Conservation (phyloP, 2,113 vertebrate genomes). For the Triplophysa dalaica region DNA sequence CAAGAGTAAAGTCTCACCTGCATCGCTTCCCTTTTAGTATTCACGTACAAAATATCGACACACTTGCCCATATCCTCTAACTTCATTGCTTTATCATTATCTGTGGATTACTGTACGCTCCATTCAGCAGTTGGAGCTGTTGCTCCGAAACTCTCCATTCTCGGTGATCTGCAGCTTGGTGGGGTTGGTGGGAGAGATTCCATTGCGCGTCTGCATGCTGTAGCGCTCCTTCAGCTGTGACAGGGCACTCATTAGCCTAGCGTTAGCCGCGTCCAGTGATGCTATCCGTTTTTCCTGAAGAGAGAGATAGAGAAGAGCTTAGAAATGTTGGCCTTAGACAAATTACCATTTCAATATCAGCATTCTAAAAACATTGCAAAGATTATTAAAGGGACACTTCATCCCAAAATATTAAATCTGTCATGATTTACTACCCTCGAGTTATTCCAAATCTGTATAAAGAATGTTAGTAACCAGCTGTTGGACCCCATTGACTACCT, state of each 20-base stretch:
- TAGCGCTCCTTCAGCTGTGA: conserved; percentile 99
- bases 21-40: neutral
- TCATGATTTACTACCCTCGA: too few species aligned
- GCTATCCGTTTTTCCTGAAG: conserved; percentile 95
- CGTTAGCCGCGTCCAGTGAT: conserved; percentile 93
- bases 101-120: neutral
- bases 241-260: conserved; percentile 95
- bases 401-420: neutral
- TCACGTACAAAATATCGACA: conserved; percentile 14
- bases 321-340: neutral
- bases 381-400: too few species aligned
- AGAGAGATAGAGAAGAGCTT: neutral
- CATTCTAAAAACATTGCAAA: neutral
- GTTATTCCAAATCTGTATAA: too few species aligned
- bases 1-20: conserved; percentile 1
- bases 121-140: conserved; percentile 95
- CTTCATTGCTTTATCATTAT: neutral
- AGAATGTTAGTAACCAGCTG: too few species aligned
- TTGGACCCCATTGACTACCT: too few species aligned
- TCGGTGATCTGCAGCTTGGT: conserved; percentile 99
- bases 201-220: conserved; percentile 98
- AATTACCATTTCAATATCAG: neutral
- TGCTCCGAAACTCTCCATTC: conserved; percentile 94
- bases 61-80: neutral
- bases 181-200: conserved; percentile 98